phyloP scores from a whole-genome alignment of 2,113 vertebrate species.

The Gallinago jamesoni region DNA sequence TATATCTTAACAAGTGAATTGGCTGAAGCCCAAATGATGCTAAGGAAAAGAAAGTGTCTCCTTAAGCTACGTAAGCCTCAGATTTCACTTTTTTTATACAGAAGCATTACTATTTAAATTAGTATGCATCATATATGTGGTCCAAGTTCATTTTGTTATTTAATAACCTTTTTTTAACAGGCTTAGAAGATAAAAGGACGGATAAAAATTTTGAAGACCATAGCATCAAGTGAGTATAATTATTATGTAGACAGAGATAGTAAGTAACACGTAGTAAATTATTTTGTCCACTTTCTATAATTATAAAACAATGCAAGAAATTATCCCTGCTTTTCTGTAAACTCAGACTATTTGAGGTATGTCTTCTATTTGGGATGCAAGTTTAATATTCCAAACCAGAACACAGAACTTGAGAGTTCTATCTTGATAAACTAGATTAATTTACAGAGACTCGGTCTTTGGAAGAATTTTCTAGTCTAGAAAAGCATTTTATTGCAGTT shows the following conservation, averaged over 20 bases:
- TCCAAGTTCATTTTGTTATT: neutral
- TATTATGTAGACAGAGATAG: neutral
- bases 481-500: neutral
- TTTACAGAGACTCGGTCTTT: neutral
- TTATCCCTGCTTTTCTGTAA: neutral
- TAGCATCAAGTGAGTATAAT: neutral
- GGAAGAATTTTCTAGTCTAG: neutral
- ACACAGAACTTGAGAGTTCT: neutral
- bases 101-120: neutral
- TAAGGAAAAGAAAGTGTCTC: neutral
- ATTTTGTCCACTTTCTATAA: neutral
- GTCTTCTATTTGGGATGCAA: neutral
- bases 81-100: neutral
- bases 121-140: neutral
- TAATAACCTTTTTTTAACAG: neutral
- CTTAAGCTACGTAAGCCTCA: neutral
- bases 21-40: neutral
- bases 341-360: neutral
- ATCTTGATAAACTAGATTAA: neutral
- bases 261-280: neutral
- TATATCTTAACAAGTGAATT: neutral
- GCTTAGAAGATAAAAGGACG: neutral
- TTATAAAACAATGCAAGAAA: neutral
- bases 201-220: neutral
- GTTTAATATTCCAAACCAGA: neutral